Evolutionary conservation across 2,113 vertebrate species (phyloP).

Genomic region (Lampris incognitus): DNA sequence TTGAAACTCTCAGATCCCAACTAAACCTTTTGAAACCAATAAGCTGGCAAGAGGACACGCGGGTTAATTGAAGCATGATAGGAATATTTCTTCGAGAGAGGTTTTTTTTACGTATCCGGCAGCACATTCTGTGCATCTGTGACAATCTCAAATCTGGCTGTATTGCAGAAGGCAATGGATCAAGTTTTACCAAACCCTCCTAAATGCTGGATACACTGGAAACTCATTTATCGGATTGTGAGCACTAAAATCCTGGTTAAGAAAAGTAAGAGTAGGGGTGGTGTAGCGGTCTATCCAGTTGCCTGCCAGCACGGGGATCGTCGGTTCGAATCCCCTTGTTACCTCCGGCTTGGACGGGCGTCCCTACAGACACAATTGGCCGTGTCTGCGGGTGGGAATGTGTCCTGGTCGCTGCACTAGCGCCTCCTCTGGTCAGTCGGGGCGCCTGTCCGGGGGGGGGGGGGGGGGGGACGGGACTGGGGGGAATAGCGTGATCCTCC

Average conservation of each 20-base stretch:
- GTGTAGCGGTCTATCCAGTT: neutral
- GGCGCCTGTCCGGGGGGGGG: too few species aligned
- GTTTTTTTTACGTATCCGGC: constrained; percentile 55
- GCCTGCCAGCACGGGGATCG: too few species aligned
- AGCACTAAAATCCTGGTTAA: neutral
- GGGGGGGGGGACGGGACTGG: too few species aligned
- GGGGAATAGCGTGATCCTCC: too few species aligned
- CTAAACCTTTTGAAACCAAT: constrained; percentile 66
- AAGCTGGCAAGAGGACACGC: constrained; percentile 53
- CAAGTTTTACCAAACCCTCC: neutral
- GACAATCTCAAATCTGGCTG: constrained; percentile 47
- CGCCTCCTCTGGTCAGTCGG: too few species aligned
- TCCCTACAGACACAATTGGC: too few species aligned
- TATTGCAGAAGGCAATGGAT: constrained; percentile 38
- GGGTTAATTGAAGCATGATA: constrained; percentile 71
- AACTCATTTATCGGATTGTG: neutral
- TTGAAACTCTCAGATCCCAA: constrained; percentile 54
- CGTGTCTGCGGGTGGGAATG: too few species aligned
- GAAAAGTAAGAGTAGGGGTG: neutral
- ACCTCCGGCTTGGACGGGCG: too few species aligned
- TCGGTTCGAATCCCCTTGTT: too few species aligned
- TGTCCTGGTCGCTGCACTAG: too few species aligned
- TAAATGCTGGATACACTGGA: neutral
- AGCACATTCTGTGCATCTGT: constrained; percentile 48
- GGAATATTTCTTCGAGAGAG: constrained; percentile 60